These are phyloP conservation scores for Hirtodrosophila duncani DNA, from an alignment of 2,888 invertebrate genomes.

Conservation along the genomic window DNA sequence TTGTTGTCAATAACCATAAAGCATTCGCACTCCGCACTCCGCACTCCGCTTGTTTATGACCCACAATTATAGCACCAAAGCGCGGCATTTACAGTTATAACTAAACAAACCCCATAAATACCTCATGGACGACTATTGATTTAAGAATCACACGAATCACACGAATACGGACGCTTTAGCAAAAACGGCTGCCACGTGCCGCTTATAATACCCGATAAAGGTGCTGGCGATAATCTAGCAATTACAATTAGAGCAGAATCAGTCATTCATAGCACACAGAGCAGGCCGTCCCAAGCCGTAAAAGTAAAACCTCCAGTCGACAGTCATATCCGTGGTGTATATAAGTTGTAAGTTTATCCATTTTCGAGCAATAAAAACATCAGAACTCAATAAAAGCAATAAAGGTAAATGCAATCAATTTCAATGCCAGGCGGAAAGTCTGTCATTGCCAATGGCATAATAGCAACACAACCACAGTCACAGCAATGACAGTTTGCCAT, in stretches of 20 bases:
- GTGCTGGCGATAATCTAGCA: too few relatives aligned
- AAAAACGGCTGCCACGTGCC: slow-evolving; percentile 25
- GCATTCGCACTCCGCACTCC: slow-evolving; percentile 11
- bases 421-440: slow-evolving; percentile 42
- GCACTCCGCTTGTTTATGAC: slow-evolving; percentile 40
- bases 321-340: too few relatives aligned
- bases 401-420: slow-evolving; percentile 66
- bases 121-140: slow-evolving; percentile 5
- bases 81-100: slow-evolving; percentile 1
- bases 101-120: slow-evolving; percentile 41
- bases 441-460: slow-evolving; percentile 24
- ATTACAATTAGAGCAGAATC: too few relatives aligned
- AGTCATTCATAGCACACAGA: too few relatives aligned
- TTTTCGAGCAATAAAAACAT: slow-evolving; percentile 5
- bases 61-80: slow-evolving; percentile 11
- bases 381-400: slow-evolving; percentile 29
- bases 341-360: too few relatives aligned
- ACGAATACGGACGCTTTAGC: too few relatives aligned
- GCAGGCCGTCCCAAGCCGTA: too few relatives aligned
- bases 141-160: slow-evolving; percentile 5
- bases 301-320: too few relatives aligned
- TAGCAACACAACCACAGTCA: slow-evolving; percentile 2
- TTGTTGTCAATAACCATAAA: slow-evolving; percentile 39
- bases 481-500: slow-evolving; percentile 36
- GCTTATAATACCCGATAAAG: neutral